These are phyloP conservation scores for Lordiphosa collinella DNA, from an alignment of 1,140 invertebrate species.

Conservation along the genomic window DNA sequence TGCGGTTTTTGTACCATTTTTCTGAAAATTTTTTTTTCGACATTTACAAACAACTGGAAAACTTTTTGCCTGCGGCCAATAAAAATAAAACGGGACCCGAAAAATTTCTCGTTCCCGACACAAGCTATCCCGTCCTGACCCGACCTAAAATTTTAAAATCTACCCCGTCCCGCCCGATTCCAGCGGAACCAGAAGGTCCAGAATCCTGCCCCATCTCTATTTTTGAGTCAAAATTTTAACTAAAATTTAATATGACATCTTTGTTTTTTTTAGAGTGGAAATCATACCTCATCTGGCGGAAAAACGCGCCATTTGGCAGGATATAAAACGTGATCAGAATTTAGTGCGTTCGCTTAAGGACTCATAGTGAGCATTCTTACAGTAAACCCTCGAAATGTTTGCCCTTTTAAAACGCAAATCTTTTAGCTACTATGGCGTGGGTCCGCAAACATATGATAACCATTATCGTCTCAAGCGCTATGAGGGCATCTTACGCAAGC, in stretches of 20 bases:
- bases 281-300: constrained; percentile 92
- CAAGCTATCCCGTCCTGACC: too few relatives aligned
- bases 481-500: constrained; percentile 40
- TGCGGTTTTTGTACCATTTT: too few relatives aligned
- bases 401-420: neutral
- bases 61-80: too few relatives aligned
- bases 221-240: too few relatives aligned
- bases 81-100: too few relatives aligned
- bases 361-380: constrained; percentile 47
- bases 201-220: too few relatives aligned
- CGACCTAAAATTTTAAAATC: too few relatives aligned
- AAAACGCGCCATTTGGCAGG: constrained; percentile 88
- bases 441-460: constrained; percentile 65
- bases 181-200: too few relatives aligned
- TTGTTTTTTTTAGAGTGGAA: constrained; percentile 86
- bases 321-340: constrained; percentile 78
- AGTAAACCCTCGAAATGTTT: neutral
- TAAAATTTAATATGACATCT: neutral
- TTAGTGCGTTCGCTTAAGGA: constrained; percentile 51
- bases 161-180: too few relatives aligned
- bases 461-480: constrained; percentile 53
- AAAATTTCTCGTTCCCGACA: too few relatives aligned
- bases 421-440: constrained; percentile 58
- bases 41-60: too few relatives aligned
- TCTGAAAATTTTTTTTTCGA: too few relatives aligned